Evolutionary conservation across 2,888 invertebrate genomes (phyloP), one percentile per base, ranked within the genome.

Genomic region (Chalcis sispes): DNA sequence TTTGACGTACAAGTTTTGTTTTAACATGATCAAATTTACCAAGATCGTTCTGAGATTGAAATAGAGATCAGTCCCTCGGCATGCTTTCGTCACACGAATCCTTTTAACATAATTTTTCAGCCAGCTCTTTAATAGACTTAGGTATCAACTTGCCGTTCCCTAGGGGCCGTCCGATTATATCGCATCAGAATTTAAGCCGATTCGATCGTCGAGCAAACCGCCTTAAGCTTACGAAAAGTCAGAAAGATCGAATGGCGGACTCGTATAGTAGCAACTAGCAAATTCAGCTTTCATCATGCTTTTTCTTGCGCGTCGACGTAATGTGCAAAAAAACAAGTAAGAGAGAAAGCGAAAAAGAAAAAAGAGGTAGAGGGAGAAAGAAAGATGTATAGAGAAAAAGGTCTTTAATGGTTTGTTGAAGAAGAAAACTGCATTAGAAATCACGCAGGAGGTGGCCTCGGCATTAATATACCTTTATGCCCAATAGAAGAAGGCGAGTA

Each of bases 391-490:
- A 27, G 18, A 25, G 13, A 25, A 56, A 70, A 15, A 32, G 40
- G 40, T 20, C 50, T 29, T 58, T 77, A 72, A 77, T 77, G 72
- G 69, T 58, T 58, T n/a, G 29, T 4, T 0, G 27, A 52, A 25
- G 25, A 71, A n/a, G 42, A 25, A 70, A 58, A 62, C 54, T 65
- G 64, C 72, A 77, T 70, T 77, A 73, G 77, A 70, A 77, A 70
- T 58, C 52, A 50, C 64, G 64, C 64, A 27, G 64, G 65, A 72
- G 72, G 69, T 54, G 64, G 64, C 10, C 50, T 65, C 8, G 29
- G 56, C 64, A 73, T 69, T 69, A 72, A 72, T 77, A 77, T 69
- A 61, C 67, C 66, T 67, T 77, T 69, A 69, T 50, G 56, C 69
- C 66, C 40, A 62, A 67, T 62, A 48, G 32, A 65, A 72, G 54